phyloP scores from a whole-genome alignment of 1,140 invertebrate species.

The Spodoptera litura region DNA sequence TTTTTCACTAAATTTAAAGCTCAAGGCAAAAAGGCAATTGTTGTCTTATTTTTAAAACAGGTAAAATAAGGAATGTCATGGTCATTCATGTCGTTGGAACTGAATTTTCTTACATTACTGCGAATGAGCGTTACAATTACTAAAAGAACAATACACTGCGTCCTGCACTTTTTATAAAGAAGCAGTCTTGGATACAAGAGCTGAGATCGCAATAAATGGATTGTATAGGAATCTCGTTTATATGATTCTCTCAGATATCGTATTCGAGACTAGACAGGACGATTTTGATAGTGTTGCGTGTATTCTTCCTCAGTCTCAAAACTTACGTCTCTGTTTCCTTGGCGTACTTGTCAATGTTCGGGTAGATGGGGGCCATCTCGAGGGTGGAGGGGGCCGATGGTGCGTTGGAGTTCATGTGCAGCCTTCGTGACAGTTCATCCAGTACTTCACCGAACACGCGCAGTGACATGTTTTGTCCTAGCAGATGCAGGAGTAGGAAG shows the following conservation, averaged over 20 bases:
- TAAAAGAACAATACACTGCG: conserved; percentile 51
- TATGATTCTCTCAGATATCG: conserved; percentile 52
- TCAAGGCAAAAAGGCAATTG: conserved; percentile 42
- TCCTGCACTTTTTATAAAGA: conserved; percentile 15
- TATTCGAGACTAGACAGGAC: conserved; percentile 51
- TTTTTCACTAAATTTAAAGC: conserved; percentile 46
- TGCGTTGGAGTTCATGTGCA: conserved; percentile 90
- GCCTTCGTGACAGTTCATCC: conserved; percentile 87
- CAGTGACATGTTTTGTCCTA: conserved; percentile 95
- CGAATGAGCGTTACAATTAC: conserved; percentile 41
- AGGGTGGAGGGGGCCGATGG: conserved; percentile 94
- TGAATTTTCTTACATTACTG: conserved; percentile 43
- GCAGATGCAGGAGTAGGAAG: conserved; percentile 92
- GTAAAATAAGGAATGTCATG: conserved; percentile 51
- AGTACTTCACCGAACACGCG: conserved; percentile 92
- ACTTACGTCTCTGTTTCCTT: conserved; percentile 93
- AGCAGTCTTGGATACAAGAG: conserved; percentile 58
- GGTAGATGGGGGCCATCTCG: conserved; percentile 94
- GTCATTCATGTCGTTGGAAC: conserved; percentile 47
- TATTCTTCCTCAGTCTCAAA: conserved; percentile 45
- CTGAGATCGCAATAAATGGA: conserved; percentile 49
- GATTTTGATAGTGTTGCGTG: conserved; percentile 45
- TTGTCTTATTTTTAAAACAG: conserved; percentile 45
- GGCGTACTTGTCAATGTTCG: conserved; percentile 90
- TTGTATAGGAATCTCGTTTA: conserved; percentile 42